These are phyloP conservation scores for Xanthia togata DNA, from an alignment of 2,888 invertebrate species.

Conservation along the genomic window DNA sequence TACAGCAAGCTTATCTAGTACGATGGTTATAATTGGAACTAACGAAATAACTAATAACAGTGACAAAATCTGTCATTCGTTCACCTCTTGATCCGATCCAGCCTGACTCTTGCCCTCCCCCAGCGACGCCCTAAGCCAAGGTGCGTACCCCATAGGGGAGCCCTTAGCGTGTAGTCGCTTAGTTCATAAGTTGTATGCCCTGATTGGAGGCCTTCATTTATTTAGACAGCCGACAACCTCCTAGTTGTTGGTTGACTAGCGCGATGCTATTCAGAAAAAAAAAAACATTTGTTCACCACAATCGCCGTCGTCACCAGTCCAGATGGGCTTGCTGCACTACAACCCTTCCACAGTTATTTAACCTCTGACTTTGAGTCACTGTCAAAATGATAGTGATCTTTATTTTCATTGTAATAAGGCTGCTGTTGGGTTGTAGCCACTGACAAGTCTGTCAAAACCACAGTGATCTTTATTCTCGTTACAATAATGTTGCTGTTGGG, in stretches of 20 bases:
- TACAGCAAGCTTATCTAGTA: background rate
- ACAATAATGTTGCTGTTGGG: background rate
- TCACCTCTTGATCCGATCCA: background rate
- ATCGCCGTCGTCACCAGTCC: background rate
- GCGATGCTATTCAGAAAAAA: background rate
- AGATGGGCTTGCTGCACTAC: background rate
- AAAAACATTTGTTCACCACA: too few species aligned
- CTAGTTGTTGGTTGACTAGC: background rate
- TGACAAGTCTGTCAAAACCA: too few species aligned
- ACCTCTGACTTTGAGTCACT: background rate
- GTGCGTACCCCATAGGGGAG: too few species aligned
- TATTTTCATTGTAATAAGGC: background rate
- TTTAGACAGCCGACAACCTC: background rate
- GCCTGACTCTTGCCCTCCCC: too few species aligned
- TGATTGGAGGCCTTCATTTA: background rate
- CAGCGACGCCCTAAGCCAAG: background rate
- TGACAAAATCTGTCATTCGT: background rate
- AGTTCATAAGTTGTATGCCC: too few species aligned
- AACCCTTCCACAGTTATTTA: background rate
- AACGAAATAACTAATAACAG: background rate
- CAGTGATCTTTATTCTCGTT: background rate
- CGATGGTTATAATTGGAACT: background rate
- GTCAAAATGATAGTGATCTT: background rate
- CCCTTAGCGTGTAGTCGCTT: too few species aligned
- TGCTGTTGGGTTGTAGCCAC: background rate